Base-by-base conservation (phyloP, 2,113 vertebrate species). In the Strix aluco region DNA sequence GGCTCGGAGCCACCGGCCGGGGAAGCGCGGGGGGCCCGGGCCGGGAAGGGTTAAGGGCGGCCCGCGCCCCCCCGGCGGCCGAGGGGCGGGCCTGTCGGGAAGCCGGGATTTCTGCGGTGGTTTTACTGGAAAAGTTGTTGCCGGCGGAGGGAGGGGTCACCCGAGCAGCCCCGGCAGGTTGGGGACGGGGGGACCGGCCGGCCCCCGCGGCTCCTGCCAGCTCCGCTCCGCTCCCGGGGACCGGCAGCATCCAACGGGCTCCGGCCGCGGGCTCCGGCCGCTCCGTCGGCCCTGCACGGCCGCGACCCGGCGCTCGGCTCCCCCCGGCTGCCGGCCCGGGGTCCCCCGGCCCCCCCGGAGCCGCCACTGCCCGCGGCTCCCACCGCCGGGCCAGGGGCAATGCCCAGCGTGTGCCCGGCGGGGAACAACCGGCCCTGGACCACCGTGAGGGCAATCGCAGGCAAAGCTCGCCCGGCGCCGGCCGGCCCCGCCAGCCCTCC, bases 121-220 rank as follows among this genome's bases (percentile, higher is more conserved):
- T 97, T 98, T 98, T 98, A 98, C 98, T 98, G 98, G 98, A 98
- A 98, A 98, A 97, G 97, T 98, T 96, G 97, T 94, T 96, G 97
- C 96, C 90, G 97, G 87, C 94, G 96, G 97, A 96, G 95, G 97
- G 98, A 96, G 97, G 97, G 97, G 96, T 98, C 96, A 94, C 97
- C 97, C 97, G 95, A 84, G 97, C 97, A 96, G 97, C 97, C 90
- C 92, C 95, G 88, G 74, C 95, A 92, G 97, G 97, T 97, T 96
- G 92, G 90, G 94, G 66, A 58, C 57, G 78, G 91, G 67, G 59
- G 40, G 32, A 36, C 57, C 74, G 80, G 46, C 16, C 30, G 49
- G 67, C 32, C 11, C 11, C 34, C 40, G 40, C 66, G 0, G 25
- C 40, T 14, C 75, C 55, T 38, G 32, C 38, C 69, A 30, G 40